Percentiles rank a stretch among this genome's conserved stretches.
phyloP scores from a whole-genome alignment of 2,797 vertebrate species.

The Ctenosaura bakeri region DNA sequence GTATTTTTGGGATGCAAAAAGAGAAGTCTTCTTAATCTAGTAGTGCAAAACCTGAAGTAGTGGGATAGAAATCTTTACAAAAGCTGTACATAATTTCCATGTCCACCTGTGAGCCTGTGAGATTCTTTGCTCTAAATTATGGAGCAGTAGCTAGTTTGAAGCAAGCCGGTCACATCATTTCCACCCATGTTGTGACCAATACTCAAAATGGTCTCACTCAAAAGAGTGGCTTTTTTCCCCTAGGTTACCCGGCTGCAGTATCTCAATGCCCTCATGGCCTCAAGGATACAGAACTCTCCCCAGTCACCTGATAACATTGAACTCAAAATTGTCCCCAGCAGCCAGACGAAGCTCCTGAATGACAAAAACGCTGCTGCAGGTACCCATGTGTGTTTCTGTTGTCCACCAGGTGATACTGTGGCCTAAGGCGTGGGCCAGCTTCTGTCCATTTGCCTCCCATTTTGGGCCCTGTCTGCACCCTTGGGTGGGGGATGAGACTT shows the following conservation, averaged over 20 bases:
- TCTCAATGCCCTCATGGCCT: conserved; percentile 89
- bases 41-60: not conserved
- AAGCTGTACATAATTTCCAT: not conserved
- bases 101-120: not conserved
- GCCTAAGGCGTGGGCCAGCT: not conserved
- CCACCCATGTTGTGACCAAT: no score
- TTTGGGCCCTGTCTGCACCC: not conserved
- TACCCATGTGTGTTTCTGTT: not conserved
- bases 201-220: not conserved
- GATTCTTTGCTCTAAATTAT: not conserved
- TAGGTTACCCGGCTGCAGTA: conserved; percentile 93
- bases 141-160: not conserved
- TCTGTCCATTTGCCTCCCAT: no score
- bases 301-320: conserved; percentile 85
- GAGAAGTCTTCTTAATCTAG: not conserved
- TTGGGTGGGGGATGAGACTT: not conserved
- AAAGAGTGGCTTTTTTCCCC: not conserved
- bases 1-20: not conserved
- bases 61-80: not conserved
- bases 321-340: conserved; percentile 89
- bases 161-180: not conserved
- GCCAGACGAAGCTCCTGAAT: conserved; percentile 90
- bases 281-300: conserved; percentile 78
- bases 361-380: conserved; percentile 79
- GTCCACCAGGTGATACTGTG: no score